phyloP scores from a whole-genome alignment of 2,113 vertebrate species.

The Haemorhous mexicanus region DNA sequence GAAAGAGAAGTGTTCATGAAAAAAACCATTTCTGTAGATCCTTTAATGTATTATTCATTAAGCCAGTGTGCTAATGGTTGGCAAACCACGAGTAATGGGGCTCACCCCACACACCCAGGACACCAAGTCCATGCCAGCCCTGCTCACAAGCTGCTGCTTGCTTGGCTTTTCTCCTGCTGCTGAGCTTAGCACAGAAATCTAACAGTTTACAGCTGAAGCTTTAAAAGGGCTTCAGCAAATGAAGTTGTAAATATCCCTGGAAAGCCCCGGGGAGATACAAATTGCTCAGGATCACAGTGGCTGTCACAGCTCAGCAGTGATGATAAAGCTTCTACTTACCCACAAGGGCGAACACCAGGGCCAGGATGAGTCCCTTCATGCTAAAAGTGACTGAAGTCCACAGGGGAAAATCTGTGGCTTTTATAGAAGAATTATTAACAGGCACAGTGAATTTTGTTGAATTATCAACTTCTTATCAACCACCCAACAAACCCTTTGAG shows the following conservation, averaged over 20 bases:
- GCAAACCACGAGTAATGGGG: background rate
- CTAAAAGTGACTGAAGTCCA: slow-evolving; percentile 30
- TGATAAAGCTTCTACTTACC: slow-evolving; percentile 47
- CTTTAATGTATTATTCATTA: background rate
- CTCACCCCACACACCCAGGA: background rate
- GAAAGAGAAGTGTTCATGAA: background rate
- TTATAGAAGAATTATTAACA: slow-evolving; percentile 63
- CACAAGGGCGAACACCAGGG: slow-evolving; percentile 4
- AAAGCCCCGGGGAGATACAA: background rate
- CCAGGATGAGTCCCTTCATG: slow-evolving; percentile 81
- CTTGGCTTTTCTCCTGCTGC: background rate
- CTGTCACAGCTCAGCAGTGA: background rate
- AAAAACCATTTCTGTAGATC: background rate
- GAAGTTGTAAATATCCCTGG: background rate
- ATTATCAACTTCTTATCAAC: slow-evolving; percentile 57
- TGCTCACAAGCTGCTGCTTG: background rate
- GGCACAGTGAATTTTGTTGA: slow-evolving; percentile 24
- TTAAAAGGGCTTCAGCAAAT: background rate
- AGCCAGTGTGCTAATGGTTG: background rate
- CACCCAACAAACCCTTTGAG: background rate
- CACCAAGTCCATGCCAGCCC: background rate
- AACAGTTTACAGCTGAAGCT: background rate
- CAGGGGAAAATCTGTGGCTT: background rate
- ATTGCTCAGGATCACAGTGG: background rate
- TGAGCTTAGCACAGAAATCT: background rate